These are phyloP conservation scores for Melangyna quadrimaculata DNA, from an alignment of 2,888 invertebrate species.

Conservation along the genomic window DNA sequence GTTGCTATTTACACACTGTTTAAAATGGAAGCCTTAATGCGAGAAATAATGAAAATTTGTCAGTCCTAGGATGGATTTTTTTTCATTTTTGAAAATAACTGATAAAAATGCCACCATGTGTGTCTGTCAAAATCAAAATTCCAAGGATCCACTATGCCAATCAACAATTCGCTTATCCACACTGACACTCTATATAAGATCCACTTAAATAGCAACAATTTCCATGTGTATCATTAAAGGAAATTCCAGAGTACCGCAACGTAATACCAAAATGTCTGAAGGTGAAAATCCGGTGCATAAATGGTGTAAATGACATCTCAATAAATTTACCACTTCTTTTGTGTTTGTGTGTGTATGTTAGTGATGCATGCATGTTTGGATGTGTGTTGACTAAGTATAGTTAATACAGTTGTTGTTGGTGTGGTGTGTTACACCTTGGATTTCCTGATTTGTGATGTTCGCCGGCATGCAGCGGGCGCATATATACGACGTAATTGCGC, in stretches of 20 bases:
- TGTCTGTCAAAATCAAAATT: not conserved
- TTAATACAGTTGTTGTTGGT: slow-evolving; percentile 1
- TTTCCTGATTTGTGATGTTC: slow-evolving; percentile 22
- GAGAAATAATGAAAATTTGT: no score
- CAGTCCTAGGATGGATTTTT: no score
- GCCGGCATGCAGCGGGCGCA: not conserved
- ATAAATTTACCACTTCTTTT: slow-evolving; percentile 46
- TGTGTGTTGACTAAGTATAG: slow-evolving; percentile 1
- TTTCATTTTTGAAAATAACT: no score
- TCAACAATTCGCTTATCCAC: not conserved
- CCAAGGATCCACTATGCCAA: not conserved
- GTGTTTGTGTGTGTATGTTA: not conserved
- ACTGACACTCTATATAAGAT: slow-evolving; percentile 16
- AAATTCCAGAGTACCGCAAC: slow-evolving; percentile 35
- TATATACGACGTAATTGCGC: no score
- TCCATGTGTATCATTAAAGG: slow-evolving; percentile 12
- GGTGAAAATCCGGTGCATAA: slow-evolving; percentile 13
- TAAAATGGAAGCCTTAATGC: no score
- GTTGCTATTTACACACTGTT: no score
- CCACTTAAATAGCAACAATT: slow-evolving; percentile 1
- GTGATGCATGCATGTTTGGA: no score
- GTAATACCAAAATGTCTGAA: slow-evolving; percentile 16
- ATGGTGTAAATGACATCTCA: slow-evolving; percentile 49
- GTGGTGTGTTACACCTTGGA: slow-evolving; percentile 16
- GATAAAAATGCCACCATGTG: no score